Evolutionary conservation across 2,888 invertebrate genomes (phyloP), one percentile per base, ranked within the genome.

Genomic region (Leucozona laternaria): DNA sequence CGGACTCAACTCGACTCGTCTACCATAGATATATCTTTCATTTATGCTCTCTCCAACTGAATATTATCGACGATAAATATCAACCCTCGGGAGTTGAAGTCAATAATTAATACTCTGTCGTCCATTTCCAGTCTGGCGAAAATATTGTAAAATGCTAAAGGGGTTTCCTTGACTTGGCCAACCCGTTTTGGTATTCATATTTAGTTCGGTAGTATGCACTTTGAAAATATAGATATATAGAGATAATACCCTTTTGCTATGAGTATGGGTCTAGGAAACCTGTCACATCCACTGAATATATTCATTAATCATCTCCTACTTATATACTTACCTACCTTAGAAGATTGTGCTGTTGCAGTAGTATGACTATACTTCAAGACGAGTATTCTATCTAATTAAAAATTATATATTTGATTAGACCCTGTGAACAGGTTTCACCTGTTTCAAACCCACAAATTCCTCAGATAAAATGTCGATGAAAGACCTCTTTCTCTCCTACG

Each of bases 391-490:
- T 80, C 72, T 85, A 85, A 85, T 80, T 80, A 77, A 72, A 77
- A 80, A 85, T 76, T 85, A 79, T 83, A 37, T 70, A 79, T 84
- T 79, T 84, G 79, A 84, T 79, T 75, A 76, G 75, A 15, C 60
- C 58, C 66, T 62, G 76, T 20, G 25, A 85, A 85, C 80, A 22
- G 55, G 84, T 85, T 66, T 13, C 71, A 80, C 84, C 72, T 66
- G 80, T 68, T 85, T 40, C 17, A n/a, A 15, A n/a, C 3, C 6
- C 17, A 55, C 45, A 55, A 37, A 79, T 79, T 64, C 72, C 57
- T 34, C 17, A 8, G 48, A 48, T 48, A 66, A 64, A 15, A 28
- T 34, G 43, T 20, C 53, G 78, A 70, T 57, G 72, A 37, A 40
- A 37, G 64, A 57, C 17, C 17, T 31, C 31, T 31, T 17, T 57